Evolutionary conservation across 1,140 invertebrate genomes (phyloP).

Genomic region (Musca domestica): DNA sequence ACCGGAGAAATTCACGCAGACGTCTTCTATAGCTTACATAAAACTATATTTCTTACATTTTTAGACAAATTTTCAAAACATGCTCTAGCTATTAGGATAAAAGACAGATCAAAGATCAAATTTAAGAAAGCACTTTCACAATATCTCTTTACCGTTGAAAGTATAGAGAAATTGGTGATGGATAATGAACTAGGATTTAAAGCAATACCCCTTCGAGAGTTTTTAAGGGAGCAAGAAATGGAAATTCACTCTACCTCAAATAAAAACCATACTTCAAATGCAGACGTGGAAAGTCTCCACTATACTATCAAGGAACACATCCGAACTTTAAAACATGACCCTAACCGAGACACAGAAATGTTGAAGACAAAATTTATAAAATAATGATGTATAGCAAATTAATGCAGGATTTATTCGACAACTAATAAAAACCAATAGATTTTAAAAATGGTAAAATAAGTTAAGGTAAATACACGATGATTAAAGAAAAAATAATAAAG

Average conservation of each 20-base stretch:
- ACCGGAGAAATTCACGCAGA: constrained; percentile 19
- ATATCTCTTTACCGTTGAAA: background rate
- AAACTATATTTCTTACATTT: constrained; percentile 3
- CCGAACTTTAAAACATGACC: background rate
- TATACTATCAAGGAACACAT: constrained; percentile 9
- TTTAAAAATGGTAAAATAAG: background rate
- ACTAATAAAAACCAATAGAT: background rate
- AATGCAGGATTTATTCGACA: background rate
- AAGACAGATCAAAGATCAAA: background rate
- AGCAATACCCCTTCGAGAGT: background rate
- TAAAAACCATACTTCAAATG: constrained; percentile 10
- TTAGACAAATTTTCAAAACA: constrained; percentile 10
- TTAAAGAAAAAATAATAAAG: background rate
- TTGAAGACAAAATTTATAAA: constrained; percentile 1
- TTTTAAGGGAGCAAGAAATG: background rate
- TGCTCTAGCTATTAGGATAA: background rate
- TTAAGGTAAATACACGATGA: background rate
- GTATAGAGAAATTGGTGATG: constrained; percentile 9
- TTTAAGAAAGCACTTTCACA: background rate
- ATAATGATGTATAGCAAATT: constrained; percentile 6
- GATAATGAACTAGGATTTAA: constrained; percentile 12
- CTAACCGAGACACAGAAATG: background rate
- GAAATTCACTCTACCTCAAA: background rate
- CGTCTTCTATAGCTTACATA: constrained; percentile 2
- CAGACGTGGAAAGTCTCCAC: constrained; percentile 2